These are phyloP conservation scores for Pollenia amentaria DNA, from an alignment of 2,888 invertebrate genomes.

Conservation along the genomic window DNA sequence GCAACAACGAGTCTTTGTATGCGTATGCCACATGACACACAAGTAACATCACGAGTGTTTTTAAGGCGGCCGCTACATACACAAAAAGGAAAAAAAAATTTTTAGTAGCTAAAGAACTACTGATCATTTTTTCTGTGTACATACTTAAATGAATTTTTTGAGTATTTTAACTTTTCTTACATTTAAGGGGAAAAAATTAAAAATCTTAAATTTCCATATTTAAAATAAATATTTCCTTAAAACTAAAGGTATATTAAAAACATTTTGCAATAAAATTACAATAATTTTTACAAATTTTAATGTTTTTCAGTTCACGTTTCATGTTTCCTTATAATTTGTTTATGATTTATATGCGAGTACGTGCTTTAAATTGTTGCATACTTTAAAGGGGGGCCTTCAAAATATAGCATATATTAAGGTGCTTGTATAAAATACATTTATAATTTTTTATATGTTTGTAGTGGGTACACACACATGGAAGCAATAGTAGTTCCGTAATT, in stretches of 20 bases:
- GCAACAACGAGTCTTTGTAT: no score
- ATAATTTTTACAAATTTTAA: background rate
- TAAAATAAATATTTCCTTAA: no score
- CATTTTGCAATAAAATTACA: background rate
- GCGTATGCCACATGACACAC: no score
- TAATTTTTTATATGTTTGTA: background rate
- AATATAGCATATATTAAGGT: conserved; percentile 19
- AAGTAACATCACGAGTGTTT: no score
- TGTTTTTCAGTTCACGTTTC: conserved; percentile 28
- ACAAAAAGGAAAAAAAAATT: no score
- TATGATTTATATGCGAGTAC: conserved; percentile 55
- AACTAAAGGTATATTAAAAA: background rate
- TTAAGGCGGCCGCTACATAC: no score
- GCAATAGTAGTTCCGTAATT: conserved; percentile 15
- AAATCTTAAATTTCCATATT: no score
- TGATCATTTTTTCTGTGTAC: no score
- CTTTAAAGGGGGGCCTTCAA: background rate
- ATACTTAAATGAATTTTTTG: no score
- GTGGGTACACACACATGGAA: background rate
- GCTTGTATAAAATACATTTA: conserved; percentile 7
- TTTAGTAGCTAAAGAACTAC: no score
- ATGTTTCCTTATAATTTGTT: conserved; percentile 53
- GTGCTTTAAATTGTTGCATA: conserved; percentile 52
- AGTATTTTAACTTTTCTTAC: no score
- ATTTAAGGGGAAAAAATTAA: no score